Percentiles rank a stretch among this genome's conserved stretches.
Conservation (phyloP, 2,797 vertebrate genomes). For the Gastrophryne carolinensis region DNA sequence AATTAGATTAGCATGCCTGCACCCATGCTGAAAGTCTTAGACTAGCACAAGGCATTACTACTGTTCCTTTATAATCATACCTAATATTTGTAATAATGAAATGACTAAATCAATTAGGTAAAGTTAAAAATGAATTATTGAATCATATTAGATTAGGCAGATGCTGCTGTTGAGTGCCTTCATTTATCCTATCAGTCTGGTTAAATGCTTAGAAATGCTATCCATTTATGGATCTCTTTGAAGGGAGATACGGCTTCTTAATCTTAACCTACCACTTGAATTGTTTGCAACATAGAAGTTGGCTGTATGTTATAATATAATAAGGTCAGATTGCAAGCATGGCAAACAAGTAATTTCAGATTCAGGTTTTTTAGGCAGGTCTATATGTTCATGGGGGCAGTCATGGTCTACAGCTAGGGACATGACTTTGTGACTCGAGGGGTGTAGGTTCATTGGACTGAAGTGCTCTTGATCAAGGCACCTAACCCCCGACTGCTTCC, state of each 20-base stretch:
- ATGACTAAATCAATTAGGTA: constrained; percentile 92
- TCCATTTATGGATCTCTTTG: constrained; percentile 65
- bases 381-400: too few species aligned
- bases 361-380: too few species aligned
- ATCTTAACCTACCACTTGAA: constrained; percentile 1
- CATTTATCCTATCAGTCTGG: constrained; percentile 74
- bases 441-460: too few species aligned
- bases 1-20: constrained; percentile 99
- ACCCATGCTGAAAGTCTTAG: constrained; percentile 86
- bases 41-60: constrained; percentile 91
- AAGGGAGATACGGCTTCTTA: background rate
- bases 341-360: too few species aligned
- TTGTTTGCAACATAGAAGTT: too few species aligned
- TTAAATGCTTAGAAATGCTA: constrained; percentile 71
- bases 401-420: too few species aligned
- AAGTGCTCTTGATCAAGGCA: too few species aligned
- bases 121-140: constrained; percentile 96
- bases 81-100: constrained; percentile 98
- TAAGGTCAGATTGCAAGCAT: background rate
- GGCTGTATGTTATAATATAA: too few species aligned
- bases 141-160: constrained; percentile 87
- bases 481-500: too few species aligned
- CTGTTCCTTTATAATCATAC: constrained; percentile 86
- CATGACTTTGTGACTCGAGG: too few species aligned
- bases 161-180: constrained; percentile 73